Base-by-base conservation (phyloP, 2,113 vertebrate species). In the Passer domesticus region DNA sequence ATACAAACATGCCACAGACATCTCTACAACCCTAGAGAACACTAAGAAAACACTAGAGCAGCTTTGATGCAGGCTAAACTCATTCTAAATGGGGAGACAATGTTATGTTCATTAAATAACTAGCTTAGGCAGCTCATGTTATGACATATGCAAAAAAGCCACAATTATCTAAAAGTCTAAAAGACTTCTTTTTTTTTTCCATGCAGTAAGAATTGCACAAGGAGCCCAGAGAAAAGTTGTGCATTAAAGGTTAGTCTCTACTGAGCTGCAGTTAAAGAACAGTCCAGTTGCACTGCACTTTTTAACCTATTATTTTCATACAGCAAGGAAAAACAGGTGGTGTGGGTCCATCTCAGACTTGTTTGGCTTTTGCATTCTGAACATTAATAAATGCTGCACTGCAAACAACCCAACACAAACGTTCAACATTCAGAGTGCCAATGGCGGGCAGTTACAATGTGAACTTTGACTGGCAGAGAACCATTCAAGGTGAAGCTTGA, bases 401-500 rank as follows among this genome's bases (percentile, higher is more conserved):
- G 62, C 84, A 97, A 91, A 95, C 92, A 96, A 81, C 52, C 89
- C 85, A 97, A 96, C 89, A 95, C 72, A 83, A 97, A 96, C 21
- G 12, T 41, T 37, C 35, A 86, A 94, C 94, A 97, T 93, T 95
- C 95, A 91, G 92, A 83, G 91, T 75, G 94, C 89, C 82, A 85
- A 73, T 83, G 97, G 94, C 69, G 6, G 95, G 96, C 84, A 96
- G 76, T 87, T 92, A 89, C 20, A 95, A 82, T 11, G 35, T 68
- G 88, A 94, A 86, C 94, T 97, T 91, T 92, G 74, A 95, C 92
- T 92, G 96, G 92, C 93, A 96, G 55, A 95, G 90, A 98, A 87
- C 53, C 56, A 88, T 82, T 96, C 72, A 91, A 92, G 77, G 77
- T 87, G 83, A 95, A 95, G 91, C 78, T 88, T 84, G 80, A 50